Conservation (phyloP, 2,113 vertebrate species). For the Eubucco bourcierii region DNA sequence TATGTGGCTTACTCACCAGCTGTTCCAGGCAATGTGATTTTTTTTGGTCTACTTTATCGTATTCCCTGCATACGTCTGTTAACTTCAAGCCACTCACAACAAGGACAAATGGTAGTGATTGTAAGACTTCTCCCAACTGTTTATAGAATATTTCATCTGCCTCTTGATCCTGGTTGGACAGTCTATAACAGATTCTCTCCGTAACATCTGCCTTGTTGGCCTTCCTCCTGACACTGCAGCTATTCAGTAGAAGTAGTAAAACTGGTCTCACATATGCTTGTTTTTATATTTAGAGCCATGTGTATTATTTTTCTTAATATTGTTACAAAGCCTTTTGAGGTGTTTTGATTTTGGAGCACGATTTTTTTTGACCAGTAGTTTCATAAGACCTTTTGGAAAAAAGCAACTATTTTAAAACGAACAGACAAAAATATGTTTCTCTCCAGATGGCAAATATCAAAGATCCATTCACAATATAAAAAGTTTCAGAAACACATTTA, state of each 20-base stretch:
- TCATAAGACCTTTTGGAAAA: background rate
- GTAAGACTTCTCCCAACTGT: too few species aligned
- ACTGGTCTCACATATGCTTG: background rate
- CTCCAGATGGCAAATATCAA: slow-evolving; percentile 4
- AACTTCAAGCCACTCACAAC: too few species aligned
- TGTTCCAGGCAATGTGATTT: background rate
- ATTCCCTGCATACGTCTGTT: background rate
- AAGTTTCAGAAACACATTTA: slow-evolving; percentile 17
- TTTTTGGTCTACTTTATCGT: background rate
- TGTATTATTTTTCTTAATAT: background rate
- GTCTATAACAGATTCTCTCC: too few species aligned
- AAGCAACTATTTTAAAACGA: background rate
- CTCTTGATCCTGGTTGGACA: too few species aligned
- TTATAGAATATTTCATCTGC: too few species aligned
- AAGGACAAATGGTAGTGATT: too few species aligned
- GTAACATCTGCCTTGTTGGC: too few species aligned
- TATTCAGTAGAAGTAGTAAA: background rate
- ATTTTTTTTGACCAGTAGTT: background rate
- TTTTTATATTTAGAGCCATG: background rate
- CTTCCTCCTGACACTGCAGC: background rate
- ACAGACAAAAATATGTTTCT: background rate
- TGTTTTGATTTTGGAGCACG: background rate
- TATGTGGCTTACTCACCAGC: background rate
- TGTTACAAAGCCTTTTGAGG: background rate
- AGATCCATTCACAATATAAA: background rate